Evolutionary conservation across 2,888 invertebrate genomes (phyloP).

Genomic region (Agrotis segetum): DNA sequence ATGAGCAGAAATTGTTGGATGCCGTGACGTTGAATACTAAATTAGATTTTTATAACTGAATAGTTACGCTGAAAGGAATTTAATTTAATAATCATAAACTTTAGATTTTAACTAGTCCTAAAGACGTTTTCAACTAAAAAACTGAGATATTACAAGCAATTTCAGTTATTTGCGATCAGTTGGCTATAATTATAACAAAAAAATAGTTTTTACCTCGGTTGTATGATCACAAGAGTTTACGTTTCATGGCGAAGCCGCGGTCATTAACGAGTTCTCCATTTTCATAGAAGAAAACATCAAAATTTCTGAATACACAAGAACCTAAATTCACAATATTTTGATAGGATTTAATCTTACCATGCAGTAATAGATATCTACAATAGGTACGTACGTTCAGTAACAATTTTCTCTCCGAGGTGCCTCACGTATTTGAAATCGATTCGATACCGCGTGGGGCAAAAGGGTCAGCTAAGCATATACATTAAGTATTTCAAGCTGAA

Average conservation of each 20-base stretch:
- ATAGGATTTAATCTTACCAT: background rate
- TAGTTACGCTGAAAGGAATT: slow-evolving; percentile 28
- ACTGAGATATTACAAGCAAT: too few species aligned
- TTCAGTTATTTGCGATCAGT: too few species aligned
- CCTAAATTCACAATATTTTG: too few species aligned
- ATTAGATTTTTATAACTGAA: slow-evolving; percentile 10
- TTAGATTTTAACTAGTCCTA: slow-evolving; percentile 6
- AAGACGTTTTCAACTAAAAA: too few species aligned
- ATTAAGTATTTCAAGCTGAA: slow-evolving; percentile 19
- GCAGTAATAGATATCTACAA: slow-evolving; percentile 3
- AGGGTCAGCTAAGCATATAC: slow-evolving; percentile 34
- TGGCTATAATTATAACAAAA: too few species aligned
- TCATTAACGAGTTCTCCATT: too few species aligned
- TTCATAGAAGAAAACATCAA: too few species aligned
- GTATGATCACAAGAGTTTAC: too few species aligned
- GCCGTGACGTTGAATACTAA: slow-evolving; percentile 41
- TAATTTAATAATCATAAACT: slow-evolving; percentile 21
- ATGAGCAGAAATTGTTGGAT: background rate
- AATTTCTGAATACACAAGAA: too few species aligned
- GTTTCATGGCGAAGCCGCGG: too few species aligned
- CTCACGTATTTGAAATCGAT: slow-evolving; percentile 49
- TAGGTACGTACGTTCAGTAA: slow-evolving; percentile 9
- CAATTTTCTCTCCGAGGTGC: slow-evolving; percentile 24
- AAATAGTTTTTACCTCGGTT: too few species aligned
- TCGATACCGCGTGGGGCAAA: slow-evolving; percentile 30